Conservation (phyloP, 2,797 vertebrate species). For the Melanotaenia trifasciata region DNA sequence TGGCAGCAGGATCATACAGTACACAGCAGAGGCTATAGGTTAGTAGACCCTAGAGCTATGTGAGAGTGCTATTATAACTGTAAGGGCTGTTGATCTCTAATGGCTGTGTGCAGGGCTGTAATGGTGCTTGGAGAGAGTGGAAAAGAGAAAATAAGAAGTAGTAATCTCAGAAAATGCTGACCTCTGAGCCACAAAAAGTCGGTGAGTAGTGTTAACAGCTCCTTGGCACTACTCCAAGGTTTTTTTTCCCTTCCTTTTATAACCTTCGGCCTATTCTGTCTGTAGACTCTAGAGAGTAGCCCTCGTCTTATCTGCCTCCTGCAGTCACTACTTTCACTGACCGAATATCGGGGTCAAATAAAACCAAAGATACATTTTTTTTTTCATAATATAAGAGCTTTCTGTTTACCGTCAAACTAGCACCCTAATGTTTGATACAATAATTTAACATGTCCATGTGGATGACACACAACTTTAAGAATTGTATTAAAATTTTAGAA, state of each 20-base stretch:
- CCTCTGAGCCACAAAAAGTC: conserved; percentile 72
- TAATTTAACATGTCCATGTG: conserved; percentile 13
- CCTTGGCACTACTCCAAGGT: conserved; percentile 42
- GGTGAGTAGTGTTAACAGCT: conserved; percentile 75
- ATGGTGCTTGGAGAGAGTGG: conserved; percentile 74
- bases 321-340: conserved; percentile 33
- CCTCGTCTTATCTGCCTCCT: conserved; percentile 38
- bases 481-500: neutral
- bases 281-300: conserved; percentile 46
- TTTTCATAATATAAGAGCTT: neutral
- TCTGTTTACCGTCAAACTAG: conserved; percentile 14
- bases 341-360: conserved; percentile 55
- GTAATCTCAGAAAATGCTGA: conserved; percentile 83
- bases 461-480: conserved; percentile 1
- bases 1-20: conserved; percentile 44
- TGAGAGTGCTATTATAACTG: conserved; percentile 70
- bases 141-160: conserved; percentile 72
- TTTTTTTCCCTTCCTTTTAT: conserved; percentile 9
- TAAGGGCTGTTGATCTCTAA: conserved; percentile 79
- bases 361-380: conserved; percentile 27
- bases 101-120: conserved; percentile 70
- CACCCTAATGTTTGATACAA: neutral
- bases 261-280: conserved; percentile 68
- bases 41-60: conserved; percentile 73
- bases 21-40: conserved; percentile 53